Percentiles rank a stretch among this genome's conserved stretches.
phyloP scores from a whole-genome alignment of 2,113 vertebrate genomes.

The Oryzias woworae region DNA sequence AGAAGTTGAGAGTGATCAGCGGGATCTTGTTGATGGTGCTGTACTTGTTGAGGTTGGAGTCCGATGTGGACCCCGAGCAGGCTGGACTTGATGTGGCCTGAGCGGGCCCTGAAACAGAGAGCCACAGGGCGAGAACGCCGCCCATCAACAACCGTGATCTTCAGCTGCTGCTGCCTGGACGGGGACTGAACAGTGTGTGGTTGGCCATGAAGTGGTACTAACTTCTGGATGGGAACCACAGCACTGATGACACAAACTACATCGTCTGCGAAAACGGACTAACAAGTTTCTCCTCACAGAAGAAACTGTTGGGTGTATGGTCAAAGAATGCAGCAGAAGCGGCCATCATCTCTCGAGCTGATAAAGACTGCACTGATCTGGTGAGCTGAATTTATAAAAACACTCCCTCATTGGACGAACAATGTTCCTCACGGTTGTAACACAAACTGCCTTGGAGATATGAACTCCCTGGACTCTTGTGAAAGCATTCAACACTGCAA shows the following conservation, averaged over 20 bases:
- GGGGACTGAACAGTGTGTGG: background rate
- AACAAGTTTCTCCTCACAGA: constrained; percentile 56
- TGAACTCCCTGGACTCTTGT: constrained; percentile 2
- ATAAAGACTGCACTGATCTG: background rate
- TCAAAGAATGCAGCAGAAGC: constrained; percentile 29
- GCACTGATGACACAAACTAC: constrained; percentile 35
- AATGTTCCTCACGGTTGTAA: background rate
- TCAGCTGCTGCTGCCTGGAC: background rate
- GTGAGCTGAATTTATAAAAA: background rate
- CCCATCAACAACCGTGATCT: background rate
- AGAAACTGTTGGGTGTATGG: constrained; percentile 39
- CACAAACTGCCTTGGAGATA: background rate
- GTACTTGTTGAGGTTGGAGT: constrained; percentile 98
- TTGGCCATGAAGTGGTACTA: constrained; percentile 39
- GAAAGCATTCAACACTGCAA: constrained; percentile 18
- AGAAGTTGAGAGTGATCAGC: constrained; percentile 97
- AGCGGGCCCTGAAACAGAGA: constrained; percentile 84
- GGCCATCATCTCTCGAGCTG: background rate
- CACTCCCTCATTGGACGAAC: background rate
- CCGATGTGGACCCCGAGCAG: constrained; percentile 95
- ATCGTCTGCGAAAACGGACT: constrained; percentile 36
- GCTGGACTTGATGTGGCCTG: constrained; percentile 97
- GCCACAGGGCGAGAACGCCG: constrained; percentile 4
- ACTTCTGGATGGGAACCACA: constrained; percentile 46
- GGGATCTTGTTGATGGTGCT: constrained; percentile 99